These are phyloP conservation scores for Odontamblyopus rebecca DNA, from an alignment of 2,797 vertebrate species.

Conservation along the genomic window DNA sequence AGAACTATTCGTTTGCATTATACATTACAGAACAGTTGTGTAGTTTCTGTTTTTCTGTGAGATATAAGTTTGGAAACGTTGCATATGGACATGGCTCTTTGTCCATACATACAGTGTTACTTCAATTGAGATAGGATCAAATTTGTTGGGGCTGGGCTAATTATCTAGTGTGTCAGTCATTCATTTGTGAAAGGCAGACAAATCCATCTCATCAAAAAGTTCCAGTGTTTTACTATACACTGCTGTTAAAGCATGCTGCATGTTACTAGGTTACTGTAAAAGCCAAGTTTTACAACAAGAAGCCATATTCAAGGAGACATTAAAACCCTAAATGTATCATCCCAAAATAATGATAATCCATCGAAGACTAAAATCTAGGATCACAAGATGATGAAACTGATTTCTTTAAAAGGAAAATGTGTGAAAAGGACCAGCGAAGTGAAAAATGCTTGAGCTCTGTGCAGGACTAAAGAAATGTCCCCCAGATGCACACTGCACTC, in stretches of 20 bases:
- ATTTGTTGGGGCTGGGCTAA: neutral
- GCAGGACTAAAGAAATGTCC: constrained; percentile 45
- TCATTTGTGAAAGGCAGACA: neutral
- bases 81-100: neutral
- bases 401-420: neutral
- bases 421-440: neutral
- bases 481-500: constrained; percentile 68
- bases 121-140: neutral
- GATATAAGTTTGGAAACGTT: neutral
- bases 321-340: neutral
- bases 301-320: neutral
- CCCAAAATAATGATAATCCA: neutral
- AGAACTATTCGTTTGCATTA: neutral
- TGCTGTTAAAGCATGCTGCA: neutral
- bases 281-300: neutral
- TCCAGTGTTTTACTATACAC: neutral
- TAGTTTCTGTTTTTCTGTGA: neutral
- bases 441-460: constrained; percentile 28
- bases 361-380: neutral
- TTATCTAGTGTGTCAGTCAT: too few species aligned
- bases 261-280: neutral
- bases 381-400: neutral
- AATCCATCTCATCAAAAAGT: neutral
- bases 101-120: neutral
- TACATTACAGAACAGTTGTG: neutral